A percentile compares a stretch with the other conserved stretches of the same genome.
Conservation (phyloP, 2,888 invertebrate species). For the Cartodere bifasciata region DNA sequence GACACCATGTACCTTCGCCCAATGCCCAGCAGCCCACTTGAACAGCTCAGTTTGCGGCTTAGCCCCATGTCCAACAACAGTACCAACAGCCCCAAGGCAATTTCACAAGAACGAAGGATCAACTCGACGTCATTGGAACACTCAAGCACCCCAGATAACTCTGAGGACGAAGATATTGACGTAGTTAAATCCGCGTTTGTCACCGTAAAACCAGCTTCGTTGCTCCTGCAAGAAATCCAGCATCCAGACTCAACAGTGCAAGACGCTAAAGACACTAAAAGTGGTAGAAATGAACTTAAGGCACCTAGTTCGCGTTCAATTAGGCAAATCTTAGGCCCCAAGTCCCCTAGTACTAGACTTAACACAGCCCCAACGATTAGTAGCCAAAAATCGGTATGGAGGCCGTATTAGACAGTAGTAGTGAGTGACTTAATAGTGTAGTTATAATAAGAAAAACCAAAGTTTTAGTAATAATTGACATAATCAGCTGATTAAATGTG, state of each 20-base stretch:
- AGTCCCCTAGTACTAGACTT: slow-evolving; percentile 43
- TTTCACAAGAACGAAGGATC: slow-evolving; percentile 39
- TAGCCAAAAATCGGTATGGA: slow-evolving; percentile 57
- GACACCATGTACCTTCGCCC: slow-evolving; percentile 22
- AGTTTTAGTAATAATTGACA: too few relatives aligned
- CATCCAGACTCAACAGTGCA: slow-evolving; percentile 48
- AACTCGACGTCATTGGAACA: slow-evolving; percentile 50
- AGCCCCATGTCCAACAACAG: slow-evolving; percentile 45
- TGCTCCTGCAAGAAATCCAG: slow-evolving; percentile 40
- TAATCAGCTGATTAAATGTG: too few relatives aligned
- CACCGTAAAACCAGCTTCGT: slow-evolving; percentile 48
- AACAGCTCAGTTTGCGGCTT: slow-evolving; percentile 30
- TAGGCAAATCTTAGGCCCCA: slow-evolving; percentile 31
- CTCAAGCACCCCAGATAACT: slow-evolving; percentile 41
- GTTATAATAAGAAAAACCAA: too few relatives aligned
- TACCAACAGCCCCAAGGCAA: slow-evolving; percentile 39
- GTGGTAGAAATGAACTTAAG: slow-evolving; percentile 47
- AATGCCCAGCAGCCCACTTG: slow-evolving; percentile 28
- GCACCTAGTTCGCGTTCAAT: slow-evolving; percentile 45
- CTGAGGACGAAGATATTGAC: slow-evolving; percentile 60
- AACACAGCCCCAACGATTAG: slow-evolving; percentile 32
- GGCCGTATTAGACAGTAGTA: slow-evolving; percentile 52
- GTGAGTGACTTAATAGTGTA: too few relatives aligned
- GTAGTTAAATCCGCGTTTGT: slow-evolving; percentile 66
- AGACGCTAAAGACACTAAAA: slow-evolving; percentile 34